Evolutionary conservation across 2,113 vertebrate species (phyloP).

Genomic region (Pterocles gutturalis): DNA sequence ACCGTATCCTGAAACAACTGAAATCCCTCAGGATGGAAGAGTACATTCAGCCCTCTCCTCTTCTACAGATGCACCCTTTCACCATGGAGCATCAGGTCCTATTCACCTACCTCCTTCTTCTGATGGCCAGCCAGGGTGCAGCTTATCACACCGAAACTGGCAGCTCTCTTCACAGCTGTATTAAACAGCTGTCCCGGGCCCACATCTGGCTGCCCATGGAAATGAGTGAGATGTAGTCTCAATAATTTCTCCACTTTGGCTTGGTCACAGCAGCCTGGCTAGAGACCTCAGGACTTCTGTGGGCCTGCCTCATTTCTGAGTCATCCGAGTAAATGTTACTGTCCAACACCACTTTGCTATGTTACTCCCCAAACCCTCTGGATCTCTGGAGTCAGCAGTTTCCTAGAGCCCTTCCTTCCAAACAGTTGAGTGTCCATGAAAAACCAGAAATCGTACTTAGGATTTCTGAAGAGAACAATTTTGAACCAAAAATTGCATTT

Average conservation of each 20-base stretch:
- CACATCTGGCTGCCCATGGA: not conserved
- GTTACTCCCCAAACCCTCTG: not conserved
- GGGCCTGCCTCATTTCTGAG: not conserved
- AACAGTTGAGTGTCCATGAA: not conserved
- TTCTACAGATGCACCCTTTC: fast-evolving
- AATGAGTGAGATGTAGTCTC: not conserved
- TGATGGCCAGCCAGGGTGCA: not conserved
- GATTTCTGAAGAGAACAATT: not conserved
- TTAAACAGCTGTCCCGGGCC: not conserved
- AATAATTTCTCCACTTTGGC: not conserved
- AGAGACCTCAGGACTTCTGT: not conserved
- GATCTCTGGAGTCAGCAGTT: not conserved
- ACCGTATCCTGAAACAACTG: not conserved
- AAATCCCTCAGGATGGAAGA: not conserved
- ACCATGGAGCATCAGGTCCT: not conserved
- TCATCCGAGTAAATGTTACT: not conserved
- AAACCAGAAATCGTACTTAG: not conserved
- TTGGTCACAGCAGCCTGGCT: not conserved
- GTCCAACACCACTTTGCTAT: not conserved
- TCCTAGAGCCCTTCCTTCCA: not conserved
- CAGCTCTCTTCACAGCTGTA: not conserved
- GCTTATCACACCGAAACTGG: not conserved
- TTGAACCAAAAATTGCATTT: not conserved
- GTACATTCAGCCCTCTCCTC: not conserved
- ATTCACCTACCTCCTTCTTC: not conserved